These are phyloP conservation scores for Prenolepis imparis DNA, from an alignment of 2,888 invertebrate genomes.

Conservation along the genomic window DNA sequence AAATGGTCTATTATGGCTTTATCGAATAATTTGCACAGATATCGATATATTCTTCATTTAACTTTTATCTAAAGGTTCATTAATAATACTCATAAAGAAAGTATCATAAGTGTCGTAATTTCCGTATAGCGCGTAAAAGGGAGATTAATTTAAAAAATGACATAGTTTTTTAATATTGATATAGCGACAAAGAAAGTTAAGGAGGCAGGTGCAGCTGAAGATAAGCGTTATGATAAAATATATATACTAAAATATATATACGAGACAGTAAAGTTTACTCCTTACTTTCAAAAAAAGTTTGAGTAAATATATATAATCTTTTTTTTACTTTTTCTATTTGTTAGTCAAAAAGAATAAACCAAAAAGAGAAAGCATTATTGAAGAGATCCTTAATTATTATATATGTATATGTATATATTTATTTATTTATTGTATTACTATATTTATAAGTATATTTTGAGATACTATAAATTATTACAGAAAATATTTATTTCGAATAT, in stretches of 20 bases:
- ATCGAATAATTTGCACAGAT: background rate
- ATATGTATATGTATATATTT: background rate
- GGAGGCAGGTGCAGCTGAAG: constrained; percentile 39
- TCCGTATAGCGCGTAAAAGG: background rate
- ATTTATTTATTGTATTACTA: background rate
- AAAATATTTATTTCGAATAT: background rate
- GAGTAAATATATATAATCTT: constrained; percentile 33
- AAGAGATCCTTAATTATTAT: background rate
- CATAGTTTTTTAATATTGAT: constrained; percentile 39
- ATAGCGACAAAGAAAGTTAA: constrained; percentile 31
- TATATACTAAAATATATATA: background rate
- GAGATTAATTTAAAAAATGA: constrained; percentile 34
- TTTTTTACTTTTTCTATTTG: background rate
- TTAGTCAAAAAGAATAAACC: background rate
- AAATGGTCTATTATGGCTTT: background rate
- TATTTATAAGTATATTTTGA: background rate
- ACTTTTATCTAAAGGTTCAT: background rate
- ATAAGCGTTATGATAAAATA: constrained; percentile 30
- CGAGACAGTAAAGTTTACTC: constrained; percentile 29
- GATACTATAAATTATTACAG: constrained; percentile 3
- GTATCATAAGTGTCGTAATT: background rate
- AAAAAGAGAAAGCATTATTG: background rate
- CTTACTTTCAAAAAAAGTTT: constrained; percentile 9
- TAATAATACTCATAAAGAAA: background rate
- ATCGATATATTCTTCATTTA: background rate